Evolutionary conservation across 2,888 invertebrate genomes (phyloP), one percentile per base, ranked within the genome.

Genomic region (Hydropsyche betteni): DNA sequence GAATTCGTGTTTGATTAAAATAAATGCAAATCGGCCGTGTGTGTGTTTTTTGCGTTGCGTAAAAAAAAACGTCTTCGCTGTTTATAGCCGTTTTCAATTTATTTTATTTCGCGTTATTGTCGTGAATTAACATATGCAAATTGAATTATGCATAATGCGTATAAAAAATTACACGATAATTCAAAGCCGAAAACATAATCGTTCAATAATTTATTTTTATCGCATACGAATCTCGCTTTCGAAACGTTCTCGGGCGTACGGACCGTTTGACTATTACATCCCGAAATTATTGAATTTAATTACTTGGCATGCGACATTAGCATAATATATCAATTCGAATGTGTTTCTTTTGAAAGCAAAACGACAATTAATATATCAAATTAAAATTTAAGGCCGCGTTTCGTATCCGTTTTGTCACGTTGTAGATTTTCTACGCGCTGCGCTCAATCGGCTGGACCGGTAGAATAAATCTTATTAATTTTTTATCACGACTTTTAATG

Each of bases 271-370:
- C 24, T 61, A 24, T 61, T 5, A 24, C 5, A 64, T 44, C 34
- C 6, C 12, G n/a, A 64, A 64, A 64, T 64, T 64, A 64, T 36
- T 64, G 34, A 36, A 64, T 64, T 64, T 64, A 64, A 64, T 64
- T 36, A 36, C 36, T 10, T 34, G 44, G 61, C 64, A 10, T 33
- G 64, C 10, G 8, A 34, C 34, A 64, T 64, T 36, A 36, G 34
- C 64, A 36, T 64, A 64, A 36, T 64, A 64, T 64, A 64, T 64
- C 64, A 64, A 64, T 64, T 64, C 34, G n/a, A 36, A 64, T 64
- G 64, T 64, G 64, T 64, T 10, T 58, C 16, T 58, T 58, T 58
- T 58, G 58, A 58, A 58, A 58, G 58, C 16, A 58, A 58, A 58
- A 58, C 24, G 16, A 58, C 24, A 24, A 58, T 58, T 58, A 58